Conservation (phyloP, 2,797 vertebrate genomes). For the Paedocypris micromegethes region DNA sequence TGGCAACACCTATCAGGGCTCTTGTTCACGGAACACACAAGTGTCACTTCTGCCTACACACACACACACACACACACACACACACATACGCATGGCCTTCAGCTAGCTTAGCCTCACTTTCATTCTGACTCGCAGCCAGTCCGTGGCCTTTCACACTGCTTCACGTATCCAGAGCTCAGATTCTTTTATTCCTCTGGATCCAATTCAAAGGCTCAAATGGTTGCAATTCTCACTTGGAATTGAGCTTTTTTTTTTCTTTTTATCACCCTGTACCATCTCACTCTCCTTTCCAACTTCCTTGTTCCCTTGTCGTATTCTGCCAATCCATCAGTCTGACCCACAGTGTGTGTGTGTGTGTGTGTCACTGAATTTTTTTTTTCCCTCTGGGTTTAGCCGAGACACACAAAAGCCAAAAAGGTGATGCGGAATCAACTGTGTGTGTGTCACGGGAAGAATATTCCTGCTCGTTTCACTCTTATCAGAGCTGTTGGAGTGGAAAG, state of each 20-base stretch:
- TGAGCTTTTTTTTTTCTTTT: slow-evolving; percentile 48
- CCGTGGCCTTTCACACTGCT: slow-evolving; percentile 59
- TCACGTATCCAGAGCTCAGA: slow-evolving; percentile 62
- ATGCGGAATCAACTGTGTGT: slow-evolving; percentile 18
- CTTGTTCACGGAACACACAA: slow-evolving; percentile 19
- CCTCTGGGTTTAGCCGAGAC: background rate
- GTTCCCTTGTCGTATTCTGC: background rate
- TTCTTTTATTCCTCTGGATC: slow-evolving; percentile 59
- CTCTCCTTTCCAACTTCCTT: background rate
- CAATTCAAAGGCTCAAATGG: slow-evolving; percentile 61
- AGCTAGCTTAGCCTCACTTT: slow-evolving; percentile 40
- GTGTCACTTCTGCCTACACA: background rate
- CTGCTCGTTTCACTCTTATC: slow-evolving; percentile 27
- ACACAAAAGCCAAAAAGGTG: slow-evolving; percentile 23
- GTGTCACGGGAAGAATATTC: slow-evolving; percentile 33
- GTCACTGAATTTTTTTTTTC: slow-evolving; percentile 23
- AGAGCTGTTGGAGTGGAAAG: background rate
- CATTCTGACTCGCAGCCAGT: slow-evolving; percentile 54
- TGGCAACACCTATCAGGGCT: slow-evolving; percentile 30
- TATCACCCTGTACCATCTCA: slow-evolving; percentile 55
- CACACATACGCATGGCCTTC: slow-evolving; percentile 15
- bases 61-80: slow-evolving; percentile 14
- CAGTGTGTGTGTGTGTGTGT: slow-evolving; percentile 16
- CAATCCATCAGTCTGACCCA: slow-evolving; percentile 21
- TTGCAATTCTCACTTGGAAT: slow-evolving; percentile 62